Percentiles rank a stretch among this genome's conserved stretches.
phyloP scores from a whole-genome alignment of 2,888 invertebrate species.

The Cyrtodaria siliqua region DNA sequence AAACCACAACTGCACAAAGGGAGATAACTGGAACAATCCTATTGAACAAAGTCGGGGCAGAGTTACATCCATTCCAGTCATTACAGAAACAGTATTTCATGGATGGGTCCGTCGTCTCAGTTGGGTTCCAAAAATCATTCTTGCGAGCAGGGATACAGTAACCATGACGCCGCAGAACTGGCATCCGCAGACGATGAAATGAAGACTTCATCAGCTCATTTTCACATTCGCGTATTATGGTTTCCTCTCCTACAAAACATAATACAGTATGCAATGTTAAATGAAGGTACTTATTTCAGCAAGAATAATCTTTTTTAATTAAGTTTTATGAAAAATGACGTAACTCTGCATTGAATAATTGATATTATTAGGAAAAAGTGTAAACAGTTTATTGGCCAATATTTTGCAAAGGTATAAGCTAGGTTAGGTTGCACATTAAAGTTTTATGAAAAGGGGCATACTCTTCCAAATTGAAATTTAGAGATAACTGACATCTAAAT shows the following conservation, averaged over 20 bases:
- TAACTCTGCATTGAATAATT: no score
- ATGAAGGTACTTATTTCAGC: no score
- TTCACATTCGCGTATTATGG: constrained; percentile 84
- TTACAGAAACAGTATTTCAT: constrained; percentile 85
- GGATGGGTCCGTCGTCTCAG: constrained; percentile 69
- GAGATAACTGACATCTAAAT: no score
- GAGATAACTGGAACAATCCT: constrained; percentile 45
- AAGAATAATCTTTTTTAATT: no score
- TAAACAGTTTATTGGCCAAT: no score
- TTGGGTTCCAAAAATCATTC: constrained; percentile 81
- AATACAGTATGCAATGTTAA: background rate
- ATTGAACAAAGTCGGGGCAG: constrained; percentile 54
- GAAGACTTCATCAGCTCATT: constrained; percentile 79
- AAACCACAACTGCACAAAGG: constrained; percentile 34
- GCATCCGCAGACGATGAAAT: constrained; percentile 82
- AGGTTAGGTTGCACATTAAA: no score
- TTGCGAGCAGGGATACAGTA: constrained; percentile 84
- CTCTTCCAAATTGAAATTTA: no score
- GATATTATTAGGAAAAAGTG: no score
- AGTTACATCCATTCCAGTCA: constrained; percentile 85
- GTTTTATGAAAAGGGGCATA: no score
- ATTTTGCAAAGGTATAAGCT: no score
- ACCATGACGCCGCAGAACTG: constrained; percentile 84
- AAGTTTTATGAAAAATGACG: no score
- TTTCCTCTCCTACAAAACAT: constrained; percentile 78